Conservation (phyloP, 2,113 vertebrate genomes). For the Datnioides undecimradiatus region DNA sequence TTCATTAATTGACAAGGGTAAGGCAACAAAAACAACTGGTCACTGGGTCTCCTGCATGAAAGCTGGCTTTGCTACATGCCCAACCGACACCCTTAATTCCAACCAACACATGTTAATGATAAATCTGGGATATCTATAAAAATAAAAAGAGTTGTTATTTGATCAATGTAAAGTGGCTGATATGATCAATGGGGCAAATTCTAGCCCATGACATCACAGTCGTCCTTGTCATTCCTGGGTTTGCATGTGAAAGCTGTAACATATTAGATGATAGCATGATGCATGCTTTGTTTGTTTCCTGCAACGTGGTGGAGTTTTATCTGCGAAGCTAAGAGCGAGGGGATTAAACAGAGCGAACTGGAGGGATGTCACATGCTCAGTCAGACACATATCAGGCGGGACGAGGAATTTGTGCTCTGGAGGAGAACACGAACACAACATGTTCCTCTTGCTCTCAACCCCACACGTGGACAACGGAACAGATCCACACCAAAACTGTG, state of each 20-base stretch:
- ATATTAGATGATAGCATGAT: background rate
- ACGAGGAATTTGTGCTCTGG: conserved; percentile 8
- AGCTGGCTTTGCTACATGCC: background rate
- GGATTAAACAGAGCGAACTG: background rate
- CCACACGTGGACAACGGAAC: background rate
- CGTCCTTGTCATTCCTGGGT: background rate
- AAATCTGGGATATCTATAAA: background rate
- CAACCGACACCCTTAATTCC: background rate
- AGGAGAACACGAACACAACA: conserved; percentile 14
- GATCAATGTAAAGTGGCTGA: background rate
- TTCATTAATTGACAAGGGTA: background rate
- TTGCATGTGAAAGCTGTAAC: background rate
- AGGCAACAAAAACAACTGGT: background rate
- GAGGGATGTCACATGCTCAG: conserved; percentile 31
- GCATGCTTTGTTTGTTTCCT: background rate
- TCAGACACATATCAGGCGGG: conserved; percentile 23
- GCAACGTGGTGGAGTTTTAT: background rate
- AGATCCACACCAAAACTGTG: background rate
- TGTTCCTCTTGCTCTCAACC: conserved; percentile 11
- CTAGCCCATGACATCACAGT: no score
- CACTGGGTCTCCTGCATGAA: background rate
- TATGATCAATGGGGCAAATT: background rate
- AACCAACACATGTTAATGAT: background rate
- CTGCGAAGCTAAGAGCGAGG: background rate
- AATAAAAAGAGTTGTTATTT: background rate